Percentiles rank a stretch among this genome's conserved stretches.
These are phyloP conservation scores for Rhimphoctona megacephalus DNA, from an alignment of 2,888 invertebrate genomes.

Conservation along the genomic window DNA sequence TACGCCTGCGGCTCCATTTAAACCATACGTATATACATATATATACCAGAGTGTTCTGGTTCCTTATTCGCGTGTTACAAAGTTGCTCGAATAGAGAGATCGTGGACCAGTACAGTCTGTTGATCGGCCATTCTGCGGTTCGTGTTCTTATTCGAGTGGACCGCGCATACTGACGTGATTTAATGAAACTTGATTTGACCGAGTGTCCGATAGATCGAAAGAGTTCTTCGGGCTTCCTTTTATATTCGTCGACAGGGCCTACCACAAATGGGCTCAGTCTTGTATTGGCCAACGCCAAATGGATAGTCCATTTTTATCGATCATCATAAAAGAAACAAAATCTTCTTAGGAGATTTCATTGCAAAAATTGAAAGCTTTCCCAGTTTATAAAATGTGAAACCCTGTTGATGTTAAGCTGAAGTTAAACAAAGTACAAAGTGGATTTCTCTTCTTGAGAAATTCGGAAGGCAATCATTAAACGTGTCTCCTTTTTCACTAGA, in stretches of 20 bases:
- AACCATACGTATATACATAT: background rate
- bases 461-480: slow-evolving; percentile 13
- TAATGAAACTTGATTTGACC: slow-evolving; percentile 66
- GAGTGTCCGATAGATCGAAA: slow-evolving; percentile 59
- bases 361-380: background rate
- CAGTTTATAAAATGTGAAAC: background rate
- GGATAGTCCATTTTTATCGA: background rate
- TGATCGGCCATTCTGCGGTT: slow-evolving; percentile 61
- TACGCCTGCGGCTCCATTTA: slow-evolving; percentile 42
- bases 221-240: slow-evolving; percentile 18
- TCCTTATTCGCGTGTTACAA: slow-evolving; percentile 29
- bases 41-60: slow-evolving; percentile 41
- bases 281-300: background rate
- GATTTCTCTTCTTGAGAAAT: background rate
- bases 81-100: slow-evolving; percentile 62
- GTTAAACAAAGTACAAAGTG: background rate
- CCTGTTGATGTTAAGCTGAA: background rate
- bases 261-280: background rate
- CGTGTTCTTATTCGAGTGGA: slow-evolving; percentile 61
- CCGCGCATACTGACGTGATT: slow-evolving; percentile 52
- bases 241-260: background rate
- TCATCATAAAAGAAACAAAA: background rate
- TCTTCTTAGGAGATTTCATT: background rate
- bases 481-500: slow-evolving; percentile 16
- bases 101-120: slow-evolving; percentile 39